Percentiles rank a stretch among this genome's conserved stretches.
Evolutionary conservation across 2,888 invertebrate species (phyloP).

Genomic region (Lithophane leautieri): DNA sequence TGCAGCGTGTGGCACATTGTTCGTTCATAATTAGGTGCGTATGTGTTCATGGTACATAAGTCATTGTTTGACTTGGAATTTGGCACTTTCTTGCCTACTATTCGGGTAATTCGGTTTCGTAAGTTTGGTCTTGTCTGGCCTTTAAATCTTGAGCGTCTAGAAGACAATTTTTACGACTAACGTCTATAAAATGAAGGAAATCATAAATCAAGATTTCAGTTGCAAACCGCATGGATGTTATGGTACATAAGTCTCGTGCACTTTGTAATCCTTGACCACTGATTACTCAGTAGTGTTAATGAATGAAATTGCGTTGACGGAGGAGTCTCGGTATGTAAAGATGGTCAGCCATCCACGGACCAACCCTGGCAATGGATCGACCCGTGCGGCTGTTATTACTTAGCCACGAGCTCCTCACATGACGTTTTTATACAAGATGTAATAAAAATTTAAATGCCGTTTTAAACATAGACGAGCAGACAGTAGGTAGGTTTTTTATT

Average conservation of each 20-base stretch:
- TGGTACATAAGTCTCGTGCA: constrained; percentile 3
- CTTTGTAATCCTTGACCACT: constrained; percentile 5
- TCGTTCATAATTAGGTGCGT: constrained; percentile 10
- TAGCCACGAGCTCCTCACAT: too few relatives aligned
- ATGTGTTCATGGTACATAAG: constrained; percentile 4
- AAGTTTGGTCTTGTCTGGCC: not conserved
- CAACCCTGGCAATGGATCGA: too few relatives aligned
- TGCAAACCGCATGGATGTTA: constrained; percentile 27
- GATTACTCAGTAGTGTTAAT: not conserved
- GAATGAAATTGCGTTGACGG: not conserved
- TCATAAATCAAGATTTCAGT: constrained; percentile 40
- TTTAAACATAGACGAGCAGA: constrained; percentile 22
- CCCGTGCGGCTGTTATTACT: too few relatives aligned
- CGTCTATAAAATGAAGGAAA: constrained; percentile 43
- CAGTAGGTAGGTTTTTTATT: constrained; percentile 2
- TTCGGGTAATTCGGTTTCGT: not conserved
- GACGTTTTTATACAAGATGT: constrained; percentile 10
- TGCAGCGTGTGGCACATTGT: constrained; percentile 19
- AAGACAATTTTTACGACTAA: constrained; percentile 7
- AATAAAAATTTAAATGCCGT: constrained; percentile 36
- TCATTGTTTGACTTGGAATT: constrained; percentile 31
- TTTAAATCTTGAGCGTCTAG: constrained; percentile 5
- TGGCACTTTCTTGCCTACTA: constrained; percentile 28
- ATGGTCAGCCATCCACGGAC: too few relatives aligned
- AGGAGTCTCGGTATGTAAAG: too few relatives aligned